phyloP scores from a whole-genome alignment of 1,140 invertebrate genomes.

The Atopsyche davidsoni region DNA sequence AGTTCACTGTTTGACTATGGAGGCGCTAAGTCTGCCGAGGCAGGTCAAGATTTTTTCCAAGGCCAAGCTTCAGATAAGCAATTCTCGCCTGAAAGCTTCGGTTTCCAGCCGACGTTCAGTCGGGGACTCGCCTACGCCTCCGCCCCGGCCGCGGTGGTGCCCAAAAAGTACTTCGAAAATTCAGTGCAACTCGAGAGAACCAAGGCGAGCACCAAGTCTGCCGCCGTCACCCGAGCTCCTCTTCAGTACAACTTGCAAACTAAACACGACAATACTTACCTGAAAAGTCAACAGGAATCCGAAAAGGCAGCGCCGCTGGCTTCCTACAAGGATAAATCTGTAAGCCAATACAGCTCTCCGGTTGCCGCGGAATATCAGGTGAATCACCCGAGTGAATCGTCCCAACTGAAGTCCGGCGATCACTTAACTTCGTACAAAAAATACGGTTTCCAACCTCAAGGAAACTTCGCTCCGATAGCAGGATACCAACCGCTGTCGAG shows the following conservation, averaged over 20 bases:
- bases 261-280: conserved; percentile 44
- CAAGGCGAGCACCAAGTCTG: conserved; percentile 31
- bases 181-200: conserved; percentile 32
- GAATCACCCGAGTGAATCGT: conserved; percentile 3
- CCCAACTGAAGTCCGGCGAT: conserved; percentile 16
- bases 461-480: conserved; percentile 4
- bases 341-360: conserved; percentile 37
- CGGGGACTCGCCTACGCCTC: conserved; percentile 37
- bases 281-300: conserved; percentile 29
- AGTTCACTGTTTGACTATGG: conserved; percentile 44
- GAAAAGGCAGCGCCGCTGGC: conserved; percentile 30
- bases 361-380: conserved; percentile 13
- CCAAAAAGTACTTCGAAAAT: conserved; percentile 25
- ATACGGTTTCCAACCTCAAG: conserved; percentile 24
- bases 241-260: conserved; percentile 44
- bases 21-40: conserved; percentile 27
- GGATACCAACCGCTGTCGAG: conserved; percentile 25
- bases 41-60: conserved; percentile 44
- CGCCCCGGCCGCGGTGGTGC: conserved; percentile 7
- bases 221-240: conserved; percentile 34
- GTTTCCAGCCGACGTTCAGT: conserved; percentile 45
- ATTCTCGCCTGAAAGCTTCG: conserved; percentile 42
- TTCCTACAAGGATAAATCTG: conserved; percentile 42
- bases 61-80: conserved; percentile 36
- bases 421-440: conserved; percentile 26